phyloP scores from a whole-genome alignment of 2,113 vertebrate species.

The Cygnus atratus region DNA sequence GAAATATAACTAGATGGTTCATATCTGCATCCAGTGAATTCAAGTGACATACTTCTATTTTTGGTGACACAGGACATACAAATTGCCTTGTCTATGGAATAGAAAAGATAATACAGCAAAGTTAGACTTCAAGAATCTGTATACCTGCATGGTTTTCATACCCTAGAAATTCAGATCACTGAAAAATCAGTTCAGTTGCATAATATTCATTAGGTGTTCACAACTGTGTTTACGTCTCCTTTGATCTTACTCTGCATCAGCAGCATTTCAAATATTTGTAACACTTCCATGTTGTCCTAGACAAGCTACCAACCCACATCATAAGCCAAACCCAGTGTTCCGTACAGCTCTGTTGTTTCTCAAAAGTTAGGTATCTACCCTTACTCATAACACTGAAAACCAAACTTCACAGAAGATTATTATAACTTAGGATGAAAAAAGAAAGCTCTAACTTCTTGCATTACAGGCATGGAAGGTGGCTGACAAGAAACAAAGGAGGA shows the following conservation, averaged over 20 bases:
- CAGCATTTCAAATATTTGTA: neutral
- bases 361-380: neutral
- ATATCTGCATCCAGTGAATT: neutral
- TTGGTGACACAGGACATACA: fast-evolving
- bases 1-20: neutral
- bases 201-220: neutral
- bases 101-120: neutral
- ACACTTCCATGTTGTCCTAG: slow-evolving; percentile 2
- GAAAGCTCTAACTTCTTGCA: neutral
- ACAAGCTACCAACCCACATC: neutral
- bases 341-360: neutral
- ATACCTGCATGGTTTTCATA: neutral
- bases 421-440: neutral
- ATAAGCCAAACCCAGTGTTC: neutral
- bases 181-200: neutral
- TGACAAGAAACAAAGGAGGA: neutral
- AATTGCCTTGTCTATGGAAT: neutral
- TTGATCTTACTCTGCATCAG: slow-evolving; percentile 30
- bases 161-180: neutral
- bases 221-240: neutral
- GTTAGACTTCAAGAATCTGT: neutral
- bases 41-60: neutral
- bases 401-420: neutral
- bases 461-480: neutral
- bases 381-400: neutral